Base-by-base conservation (phyloP, 1,140 invertebrate species). In the Drosophila nebulosa region DNA sequence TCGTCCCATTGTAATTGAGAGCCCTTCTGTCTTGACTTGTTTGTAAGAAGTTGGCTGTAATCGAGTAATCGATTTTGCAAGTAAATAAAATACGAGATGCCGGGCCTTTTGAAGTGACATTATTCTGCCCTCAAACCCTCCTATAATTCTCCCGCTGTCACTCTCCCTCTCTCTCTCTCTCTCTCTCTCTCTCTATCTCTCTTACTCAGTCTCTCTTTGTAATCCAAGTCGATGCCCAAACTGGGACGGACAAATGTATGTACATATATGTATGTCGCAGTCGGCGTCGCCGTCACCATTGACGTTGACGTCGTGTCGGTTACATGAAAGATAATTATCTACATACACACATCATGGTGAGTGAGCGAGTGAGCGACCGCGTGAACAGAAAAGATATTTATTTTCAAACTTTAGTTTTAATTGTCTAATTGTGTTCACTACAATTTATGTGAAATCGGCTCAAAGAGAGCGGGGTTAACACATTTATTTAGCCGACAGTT, bases 401-500 rank as follows among this genome's bases (percentile, higher is more conserved):
- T 46, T 46, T 46, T 9, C 14, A 9, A 55, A 55, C 52, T 30
- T 30, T 55, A 55, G 14, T 55, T 26, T 18, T 55, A 55, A 55
- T 55, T 55, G 52, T 30, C 52, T 46, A 46, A 46, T 46, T 46
- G 39, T 46, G 51, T 27, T 27, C 14, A 27, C 26, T 24, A 16
- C 16, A 55, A 55, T 55, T 55, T 55, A 55, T 55, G 52, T 55
- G 52, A 55, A 55, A 30, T 55, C 26, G 27, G 27, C 24, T 30
- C 52, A 30, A 16, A 55, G 14, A 14, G 52, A 24, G 52, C 27
- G 24, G 52, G 52, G 52, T 55, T 55, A 55, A 55, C 24, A 26
- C 52, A 55, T 55, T 55, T 55, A 55, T 55, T 30, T 55, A 30
- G 51, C 26, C 51, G 51, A 30, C 52, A 55, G 52, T 55, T 55